These are phyloP conservation scores for Helobdella robusta DNA, from an alignment of 2,888 invertebrate genomes.

Conservation along the genomic window DNA sequence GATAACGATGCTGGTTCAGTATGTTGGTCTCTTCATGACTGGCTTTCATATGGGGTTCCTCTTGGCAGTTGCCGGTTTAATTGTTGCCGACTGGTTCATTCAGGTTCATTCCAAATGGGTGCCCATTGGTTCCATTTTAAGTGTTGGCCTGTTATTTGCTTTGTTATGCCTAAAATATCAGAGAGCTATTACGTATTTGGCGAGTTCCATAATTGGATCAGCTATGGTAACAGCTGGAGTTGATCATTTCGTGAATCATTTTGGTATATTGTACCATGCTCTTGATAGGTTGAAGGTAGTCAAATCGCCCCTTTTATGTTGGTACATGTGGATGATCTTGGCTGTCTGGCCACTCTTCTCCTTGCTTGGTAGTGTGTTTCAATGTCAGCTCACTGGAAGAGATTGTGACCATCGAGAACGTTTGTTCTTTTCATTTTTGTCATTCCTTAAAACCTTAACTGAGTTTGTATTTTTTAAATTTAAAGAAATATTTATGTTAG, in stretches of 20 bases:
- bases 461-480: slow-evolving; percentile 3
- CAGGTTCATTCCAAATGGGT: slow-evolving; percentile 61
- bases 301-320: slow-evolving; percentile 56
- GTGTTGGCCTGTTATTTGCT: slow-evolving; percentile 62
- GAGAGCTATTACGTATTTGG: slow-evolving; percentile 64
- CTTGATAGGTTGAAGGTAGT: slow-evolving; percentile 59
- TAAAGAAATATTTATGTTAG: too few species aligned
- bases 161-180: slow-evolving; percentile 66
- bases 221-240: slow-evolving; percentile 62
- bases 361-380: slow-evolving; percentile 61
- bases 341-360: slow-evolving; percentile 65
- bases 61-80: slow-evolving; percentile 42
- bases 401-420: slow-evolving; percentile 52
- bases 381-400: slow-evolving; percentile 62
- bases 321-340: slow-evolving; percentile 65
- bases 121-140: slow-evolving; percentile 61
- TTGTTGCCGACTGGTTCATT: slow-evolving; percentile 55
- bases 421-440: slow-evolving; percentile 32
- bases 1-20: slow-evolving; percentile 71
- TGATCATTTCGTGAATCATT: slow-evolving; percentile 67
- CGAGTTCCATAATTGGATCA: slow-evolving; percentile 67
- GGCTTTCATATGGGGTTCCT: slow-evolving; percentile 67
- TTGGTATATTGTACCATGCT: slow-evolving; percentile 61
- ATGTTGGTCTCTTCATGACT: slow-evolving; percentile 70
- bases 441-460: background rate